Evolutionary conservation across 2,888 invertebrate species (phyloP).

Genomic region (Hofmannophila pseudospretella): DNA sequence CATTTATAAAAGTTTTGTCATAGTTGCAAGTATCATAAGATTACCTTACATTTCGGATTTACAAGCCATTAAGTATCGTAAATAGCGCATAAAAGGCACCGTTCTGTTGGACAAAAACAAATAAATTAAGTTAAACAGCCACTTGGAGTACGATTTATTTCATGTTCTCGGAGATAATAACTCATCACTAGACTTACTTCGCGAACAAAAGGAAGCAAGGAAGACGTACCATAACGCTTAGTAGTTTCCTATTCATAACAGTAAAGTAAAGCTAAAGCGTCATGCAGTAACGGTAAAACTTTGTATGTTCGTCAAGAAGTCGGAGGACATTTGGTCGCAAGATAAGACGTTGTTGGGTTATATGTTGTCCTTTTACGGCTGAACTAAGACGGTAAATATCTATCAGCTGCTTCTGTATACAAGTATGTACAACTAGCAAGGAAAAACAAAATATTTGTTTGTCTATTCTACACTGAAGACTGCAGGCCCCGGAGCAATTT

Average conservation of each 20-base stretch:
- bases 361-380: neutral
- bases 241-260: neutral
- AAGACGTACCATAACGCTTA: constrained; percentile 19
- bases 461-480: no score
- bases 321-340: neutral
- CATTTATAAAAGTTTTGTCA: no score
- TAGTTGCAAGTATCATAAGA: no score
- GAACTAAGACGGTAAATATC: no score
- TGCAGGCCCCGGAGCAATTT: no score
- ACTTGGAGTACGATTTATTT: constrained; percentile 47
- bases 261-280: neutral
- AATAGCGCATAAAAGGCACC: constrained; percentile 47
- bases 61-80: neutral
- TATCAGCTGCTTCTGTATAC: no score
- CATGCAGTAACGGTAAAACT: no score
- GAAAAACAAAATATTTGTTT: no score
- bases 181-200: constrained; percentile 42
- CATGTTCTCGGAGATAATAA: constrained; percentile 39
- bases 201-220: constrained; percentile 31
- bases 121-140: constrained; percentile 55
- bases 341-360: no score
- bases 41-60: neutral
- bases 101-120: constrained; percentile 53
- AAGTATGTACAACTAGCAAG: no score
- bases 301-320: no score